Base-by-base conservation (phyloP, 2,888 invertebrate species). In the Cloeon dipterum region DNA sequence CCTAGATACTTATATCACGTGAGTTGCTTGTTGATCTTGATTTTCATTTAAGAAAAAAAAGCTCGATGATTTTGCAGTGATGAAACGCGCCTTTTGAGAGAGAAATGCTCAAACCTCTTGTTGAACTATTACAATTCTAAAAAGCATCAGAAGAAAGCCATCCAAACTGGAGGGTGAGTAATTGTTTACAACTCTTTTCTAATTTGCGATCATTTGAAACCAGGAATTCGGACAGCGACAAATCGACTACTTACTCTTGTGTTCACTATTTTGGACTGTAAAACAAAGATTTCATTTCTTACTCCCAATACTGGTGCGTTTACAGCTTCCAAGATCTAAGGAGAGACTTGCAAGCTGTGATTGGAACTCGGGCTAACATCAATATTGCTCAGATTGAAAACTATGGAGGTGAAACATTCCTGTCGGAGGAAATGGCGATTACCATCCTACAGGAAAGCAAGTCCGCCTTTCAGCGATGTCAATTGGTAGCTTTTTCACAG, bases 391-490 rank as follows among this genome's bases (percentile, higher is more conserved):
- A 83, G 52, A 85, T 91, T 32, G 94, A 94, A 55, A 85, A 91
- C 57, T 93, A 88, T 51, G 93, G 91, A 3, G 94, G 89, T 0
- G 94, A 98, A 59, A 96, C 91, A 0, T 91, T 94, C 53, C 65
- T 98, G 1, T 91, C 91, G 1, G 93, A 94, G 55, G 85, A 89
- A 52, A 66, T 94, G 3, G 91, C 91, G 0, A 83, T 89, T 44
- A 81, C 74, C 48, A 69, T 96, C 50, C 59, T 98, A 26, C 85
- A 83, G 52, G 83, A 89, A 50, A 79, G 86, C 1, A 85, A 86
- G 56, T 70, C 78, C 25, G 88, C 93, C 0, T 82, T 94, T 46
- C 73, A 79, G 45, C 65, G 94, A 41, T 91, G 91, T 52, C 75
- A 81, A 43, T 62, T 79, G 50, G 75, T 81, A 52, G 23, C 25